These are phyloP conservation scores for Diplogasteroides magnus DNA, from an alignment of 1,140 invertebrate species.

Conservation along the genomic window DNA sequence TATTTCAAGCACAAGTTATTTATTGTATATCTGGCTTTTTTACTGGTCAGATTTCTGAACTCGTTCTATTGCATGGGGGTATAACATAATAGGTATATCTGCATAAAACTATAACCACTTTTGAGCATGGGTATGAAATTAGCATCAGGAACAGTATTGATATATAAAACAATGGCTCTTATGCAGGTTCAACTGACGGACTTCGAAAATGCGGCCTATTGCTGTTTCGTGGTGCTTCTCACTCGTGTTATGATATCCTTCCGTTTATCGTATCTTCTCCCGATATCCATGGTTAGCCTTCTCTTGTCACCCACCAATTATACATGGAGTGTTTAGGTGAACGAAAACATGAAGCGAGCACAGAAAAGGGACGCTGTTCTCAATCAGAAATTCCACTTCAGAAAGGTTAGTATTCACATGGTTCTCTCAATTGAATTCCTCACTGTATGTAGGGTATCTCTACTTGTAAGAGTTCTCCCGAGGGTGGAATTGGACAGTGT, in stretches of 20 bases:
- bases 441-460: conserved; percentile 25
- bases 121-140: no score
- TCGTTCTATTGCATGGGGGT: no score
- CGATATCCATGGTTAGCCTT: conserved; percentile 77
- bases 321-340: conserved; percentile 59
- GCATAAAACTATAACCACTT: no score
- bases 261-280: conserved; percentile 89
- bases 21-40: no score
- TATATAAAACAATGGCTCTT: no score
- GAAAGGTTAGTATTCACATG: no score
- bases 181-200: conserved; percentile 77
- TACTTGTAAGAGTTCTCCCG: conserved; percentile 53
- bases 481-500: conserved; percentile 38
- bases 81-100: no score
- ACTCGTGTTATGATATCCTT: conserved; percentile 94
- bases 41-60: no score
- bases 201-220: conserved; percentile 98
- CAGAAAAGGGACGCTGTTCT: conserved; percentile 81
- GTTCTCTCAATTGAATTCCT: background rate
- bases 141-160: no score
- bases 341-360: conserved; percentile 93
- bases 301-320: background rate
- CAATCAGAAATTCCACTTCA: conserved; percentile 82
- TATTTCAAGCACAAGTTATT: no score
- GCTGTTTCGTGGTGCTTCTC: conserved; percentile 93